phyloP scores from a whole-genome alignment of 1,140 invertebrate species.

The Rhagoletis pomonella region DNA sequence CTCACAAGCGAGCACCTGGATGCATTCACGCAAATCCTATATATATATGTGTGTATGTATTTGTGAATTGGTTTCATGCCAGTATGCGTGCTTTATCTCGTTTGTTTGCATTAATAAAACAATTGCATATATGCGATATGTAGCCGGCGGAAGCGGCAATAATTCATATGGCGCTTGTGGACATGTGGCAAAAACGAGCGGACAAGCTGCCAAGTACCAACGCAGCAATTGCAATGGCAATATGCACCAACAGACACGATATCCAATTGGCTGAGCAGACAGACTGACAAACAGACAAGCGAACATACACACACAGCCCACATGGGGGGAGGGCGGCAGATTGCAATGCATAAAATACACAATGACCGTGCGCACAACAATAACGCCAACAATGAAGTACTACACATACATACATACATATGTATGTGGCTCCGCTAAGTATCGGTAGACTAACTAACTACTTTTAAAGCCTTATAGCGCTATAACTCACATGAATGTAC shows the following conservation, averaged over 20 bases:
- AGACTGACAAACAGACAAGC: no score
- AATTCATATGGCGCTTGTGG: neutral
- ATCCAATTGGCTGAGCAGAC: constrained; percentile 17
- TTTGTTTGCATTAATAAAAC: constrained; percentile 10
- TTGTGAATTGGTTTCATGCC: neutral
- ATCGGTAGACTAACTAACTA: neutral
- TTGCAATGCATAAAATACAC: constrained; percentile 3
- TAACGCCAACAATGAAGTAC: neutral
- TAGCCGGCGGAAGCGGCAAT: neutral
- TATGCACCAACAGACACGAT: constrained; percentile 14
- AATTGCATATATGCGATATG: neutral
- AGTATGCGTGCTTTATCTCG: constrained; percentile 3
- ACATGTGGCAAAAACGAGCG: constrained; percentile 1
- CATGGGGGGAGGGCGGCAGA: no score
- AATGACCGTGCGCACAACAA: neutral
- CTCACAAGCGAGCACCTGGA: no score
- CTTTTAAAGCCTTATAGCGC: neutral
- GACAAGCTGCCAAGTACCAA: constrained; percentile 16
- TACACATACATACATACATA: neutral
- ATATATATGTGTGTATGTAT: neutral
- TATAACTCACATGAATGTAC: neutral
- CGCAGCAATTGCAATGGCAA: neutral
- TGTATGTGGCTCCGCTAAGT: neutral
- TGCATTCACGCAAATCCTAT: no score
- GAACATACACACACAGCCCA: no score